A percentile compares a stretch with the other conserved stretches of the same genome.
phyloP scores from a whole-genome alignment of 2,797 vertebrate genomes.

The Halcyon leucocephala region DNA sequence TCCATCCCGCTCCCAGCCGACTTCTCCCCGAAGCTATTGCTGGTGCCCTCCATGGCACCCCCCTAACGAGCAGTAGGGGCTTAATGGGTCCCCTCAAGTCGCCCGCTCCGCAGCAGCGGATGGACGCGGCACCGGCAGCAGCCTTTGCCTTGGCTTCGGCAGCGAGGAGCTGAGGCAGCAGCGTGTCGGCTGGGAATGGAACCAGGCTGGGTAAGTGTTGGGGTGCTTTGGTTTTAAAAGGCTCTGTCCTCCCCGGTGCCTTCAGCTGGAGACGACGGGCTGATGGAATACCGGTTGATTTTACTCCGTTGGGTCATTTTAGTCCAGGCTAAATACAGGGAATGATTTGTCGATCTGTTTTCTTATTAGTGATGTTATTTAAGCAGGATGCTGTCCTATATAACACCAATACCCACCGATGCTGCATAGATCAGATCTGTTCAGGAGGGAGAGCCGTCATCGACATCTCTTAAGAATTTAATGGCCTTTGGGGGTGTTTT shows the following conservation, averaged over 20 bases:
- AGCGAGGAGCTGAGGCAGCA: background rate
- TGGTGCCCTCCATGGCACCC: background rate
- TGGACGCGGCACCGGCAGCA: background rate
- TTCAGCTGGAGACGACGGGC: too few species aligned
- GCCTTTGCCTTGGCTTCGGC: background rate
- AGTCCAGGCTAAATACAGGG: background rate
- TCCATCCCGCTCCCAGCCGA: constrained; percentile 35
- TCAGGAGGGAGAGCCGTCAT: too few species aligned
- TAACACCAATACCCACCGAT: too few species aligned
- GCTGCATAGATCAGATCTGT: too few species aligned
- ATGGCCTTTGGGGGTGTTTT: too few species aligned
- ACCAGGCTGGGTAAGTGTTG: background rate
- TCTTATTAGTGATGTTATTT: too few species aligned
- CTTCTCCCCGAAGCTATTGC: background rate
- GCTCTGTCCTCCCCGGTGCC: too few species aligned
- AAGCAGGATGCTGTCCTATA: too few species aligned
- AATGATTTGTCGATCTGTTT: too few species aligned
- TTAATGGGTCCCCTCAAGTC: background rate
- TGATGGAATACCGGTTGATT: too few species aligned
- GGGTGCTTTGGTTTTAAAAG: background rate
- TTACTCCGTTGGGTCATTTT: background rate
- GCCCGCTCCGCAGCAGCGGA: background rate
- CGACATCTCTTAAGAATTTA: too few species aligned
- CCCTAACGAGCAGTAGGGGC: background rate
- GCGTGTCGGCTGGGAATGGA: background rate